These are phyloP conservation scores for Lumbricus terrestris DNA, from an alignment of 2,888 invertebrate species.

Conservation along the genomic window DNA sequence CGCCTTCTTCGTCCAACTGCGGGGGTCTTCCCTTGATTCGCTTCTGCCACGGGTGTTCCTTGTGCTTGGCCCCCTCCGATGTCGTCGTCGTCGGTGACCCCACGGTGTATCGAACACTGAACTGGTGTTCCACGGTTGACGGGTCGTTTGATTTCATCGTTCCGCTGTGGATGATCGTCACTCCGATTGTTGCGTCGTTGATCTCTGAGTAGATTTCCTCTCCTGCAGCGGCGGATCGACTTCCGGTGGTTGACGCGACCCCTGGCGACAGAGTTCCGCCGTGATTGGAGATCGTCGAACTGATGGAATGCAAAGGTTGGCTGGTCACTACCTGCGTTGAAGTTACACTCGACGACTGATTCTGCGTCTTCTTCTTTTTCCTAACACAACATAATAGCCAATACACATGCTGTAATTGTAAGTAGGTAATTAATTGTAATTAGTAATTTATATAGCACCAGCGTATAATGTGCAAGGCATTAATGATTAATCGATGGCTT, in stretches of 20 bases:
- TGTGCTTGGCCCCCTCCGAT: neutral
- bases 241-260: neutral
- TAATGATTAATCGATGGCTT: no score
- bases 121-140: slow-evolving; percentile 3
- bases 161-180: neutral
- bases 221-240: neutral
- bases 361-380: neutral
- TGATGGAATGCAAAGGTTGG: neutral
- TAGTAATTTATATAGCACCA: no score
- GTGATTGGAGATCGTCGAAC: neutral
- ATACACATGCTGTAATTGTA: no score
- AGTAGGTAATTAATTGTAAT: no score
- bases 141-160: neutral
- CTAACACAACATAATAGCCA: no score
- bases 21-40: neutral
- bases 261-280: neutral
- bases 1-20: neutral
- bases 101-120: slow-evolving; percentile 1
- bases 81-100: neutral
- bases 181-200: neutral
- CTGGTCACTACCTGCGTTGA: neutral
- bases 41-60: neutral
- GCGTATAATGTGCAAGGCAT: no score
- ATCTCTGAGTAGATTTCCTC: slow-evolving; percentile 12
- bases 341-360: neutral